Base-by-base conservation (phyloP, 1,140 invertebrate genomes). In the Odontomachus brunneus region DNA sequence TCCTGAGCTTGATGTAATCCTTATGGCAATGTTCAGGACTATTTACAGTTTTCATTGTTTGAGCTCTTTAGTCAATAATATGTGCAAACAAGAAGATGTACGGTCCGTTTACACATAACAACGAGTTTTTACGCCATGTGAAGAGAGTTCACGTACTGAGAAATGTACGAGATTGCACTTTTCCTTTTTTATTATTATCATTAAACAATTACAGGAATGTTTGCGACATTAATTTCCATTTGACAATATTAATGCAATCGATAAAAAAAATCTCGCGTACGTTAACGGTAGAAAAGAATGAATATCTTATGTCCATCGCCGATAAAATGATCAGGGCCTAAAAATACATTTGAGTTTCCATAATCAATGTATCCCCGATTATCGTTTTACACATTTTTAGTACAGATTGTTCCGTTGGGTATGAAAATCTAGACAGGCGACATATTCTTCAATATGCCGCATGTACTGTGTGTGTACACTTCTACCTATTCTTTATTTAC, bases 401-500 rank as follows among this genome's bases (percentile, higher is more conserved):
- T 12, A 17, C 62, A 84, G 53, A 49, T 78, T 57, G 11, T 81
- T 82, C 55, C 59, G 71, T 66, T 76, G 71, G 84, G 73, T 85
- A 75, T 83, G 82, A 90, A 83, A 90, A 89, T 83, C 84, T 89
- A 76, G n/a, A n/a, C n/a, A n/a, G 82, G 71, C 80, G 85, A 85
- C 59, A 83, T 74, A 89, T 4, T 62, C 81, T 60, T 63, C 83
- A 57, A 63, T 57, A 81, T 81, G 74, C 74, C 59, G 83, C 82
- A 87, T 88, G 53, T 66, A 85, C 69, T 89, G 82, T 89, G 85
- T 89, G 84, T 89, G 69, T 89, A 74, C 38, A 44, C 9, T 44
- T 89, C 83, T 89, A 89, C n/a, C 78, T 89, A 89, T 62, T 44
- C 38, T 44, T 44, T 91, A 90, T 91, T 85, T 91, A 91, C 89